Conservation (phyloP, 2,797 vertebrate species). For the Pseudopleuronectes americanus region DNA sequence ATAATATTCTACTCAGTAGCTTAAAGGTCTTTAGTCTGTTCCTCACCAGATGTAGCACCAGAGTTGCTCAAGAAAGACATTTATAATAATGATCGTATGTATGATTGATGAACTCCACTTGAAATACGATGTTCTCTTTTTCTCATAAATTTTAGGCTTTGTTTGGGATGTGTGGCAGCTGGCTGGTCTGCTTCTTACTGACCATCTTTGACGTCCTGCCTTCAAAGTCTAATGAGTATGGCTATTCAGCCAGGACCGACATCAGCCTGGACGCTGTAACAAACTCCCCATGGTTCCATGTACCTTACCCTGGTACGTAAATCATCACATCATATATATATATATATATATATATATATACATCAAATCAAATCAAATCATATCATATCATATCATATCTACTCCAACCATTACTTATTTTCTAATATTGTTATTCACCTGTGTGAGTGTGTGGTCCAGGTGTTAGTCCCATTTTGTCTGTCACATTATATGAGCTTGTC, state of each 20-base stretch:
- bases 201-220: conserved; percentile 82
- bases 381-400: too few species aligned
- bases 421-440: too few species aligned
- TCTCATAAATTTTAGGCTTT: conserved; percentile 57
- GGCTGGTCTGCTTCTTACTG: conserved; percentile 85
- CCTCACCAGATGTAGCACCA: too few species aligned
- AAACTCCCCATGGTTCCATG: conserved; percentile 83
- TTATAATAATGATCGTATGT: not conserved
- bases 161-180: conserved; percentile 85
- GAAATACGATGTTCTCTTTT: not conserved
- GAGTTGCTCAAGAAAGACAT: not conserved
- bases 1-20: too few species aligned
- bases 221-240: conserved; percentile 76
- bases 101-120: not conserved
- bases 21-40: too few species aligned
- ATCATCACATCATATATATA: not conserved
- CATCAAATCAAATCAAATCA: not conserved
- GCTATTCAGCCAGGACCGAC: conserved; percentile 83
- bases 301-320: conserved; percentile 83
- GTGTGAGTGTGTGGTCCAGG: too few species aligned
- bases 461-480: too few species aligned
- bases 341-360: too few species aligned
- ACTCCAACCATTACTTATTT: too few species aligned
- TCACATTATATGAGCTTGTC: too few species aligned
- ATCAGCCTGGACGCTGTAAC: conserved; percentile 80